Evolutionary conservation across 1,140 invertebrate species (phyloP).

Genomic region (Psilanteris sp.): DNA sequence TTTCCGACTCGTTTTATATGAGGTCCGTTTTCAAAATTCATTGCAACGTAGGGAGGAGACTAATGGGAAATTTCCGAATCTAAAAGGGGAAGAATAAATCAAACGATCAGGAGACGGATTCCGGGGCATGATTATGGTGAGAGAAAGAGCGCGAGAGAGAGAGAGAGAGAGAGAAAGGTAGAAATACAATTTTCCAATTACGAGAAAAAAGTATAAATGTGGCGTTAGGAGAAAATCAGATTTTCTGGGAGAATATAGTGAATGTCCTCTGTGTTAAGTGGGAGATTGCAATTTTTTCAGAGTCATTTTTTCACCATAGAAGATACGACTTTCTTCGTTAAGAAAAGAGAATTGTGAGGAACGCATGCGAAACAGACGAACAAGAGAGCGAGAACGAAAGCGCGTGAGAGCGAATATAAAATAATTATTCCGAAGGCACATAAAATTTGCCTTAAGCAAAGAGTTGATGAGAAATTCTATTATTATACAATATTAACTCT

Average conservation of each 20-base stretch:
- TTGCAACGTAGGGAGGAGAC: slow-evolving; percentile 20
- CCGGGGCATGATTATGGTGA: slow-evolving; percentile 1
- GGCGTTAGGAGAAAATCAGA: slow-evolving; percentile 20
- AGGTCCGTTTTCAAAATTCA: slow-evolving; percentile 33
- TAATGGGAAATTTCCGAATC: slow-evolving; percentile 39
- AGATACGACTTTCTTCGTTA: slow-evolving; percentile 57
- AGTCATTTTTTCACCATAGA: slow-evolving; percentile 59
- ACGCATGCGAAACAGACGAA: slow-evolving; percentile 18
- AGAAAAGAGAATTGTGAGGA: slow-evolving; percentile 14
- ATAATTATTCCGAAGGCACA: slow-evolving; percentile 66
- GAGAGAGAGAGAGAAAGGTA: slow-evolving; percentile 9
- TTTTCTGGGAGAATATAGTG: slow-evolving; percentile 32
- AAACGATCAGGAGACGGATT: slow-evolving; percentile 26
- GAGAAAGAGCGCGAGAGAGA: neutral
- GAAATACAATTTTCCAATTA: slow-evolving; percentile 27
- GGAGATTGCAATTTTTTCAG: slow-evolving; percentile 29
- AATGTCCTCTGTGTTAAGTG: slow-evolving; percentile 39
- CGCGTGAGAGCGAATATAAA: slow-evolving; percentile 9
- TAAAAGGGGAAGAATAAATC: slow-evolving; percentile 3
- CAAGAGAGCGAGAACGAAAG: slow-evolving; percentile 9
- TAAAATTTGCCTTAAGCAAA: slow-evolving; percentile 65
- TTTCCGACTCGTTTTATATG: slow-evolving; percentile 53
- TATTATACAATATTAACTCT: slow-evolving; percentile 69
- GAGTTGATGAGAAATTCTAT: slow-evolving; percentile 64
- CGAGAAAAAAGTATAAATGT: slow-evolving; percentile 18